Evolutionary conservation across 2,888 invertebrate genomes (phyloP).

Genomic region (Parnassius apollo): DNA sequence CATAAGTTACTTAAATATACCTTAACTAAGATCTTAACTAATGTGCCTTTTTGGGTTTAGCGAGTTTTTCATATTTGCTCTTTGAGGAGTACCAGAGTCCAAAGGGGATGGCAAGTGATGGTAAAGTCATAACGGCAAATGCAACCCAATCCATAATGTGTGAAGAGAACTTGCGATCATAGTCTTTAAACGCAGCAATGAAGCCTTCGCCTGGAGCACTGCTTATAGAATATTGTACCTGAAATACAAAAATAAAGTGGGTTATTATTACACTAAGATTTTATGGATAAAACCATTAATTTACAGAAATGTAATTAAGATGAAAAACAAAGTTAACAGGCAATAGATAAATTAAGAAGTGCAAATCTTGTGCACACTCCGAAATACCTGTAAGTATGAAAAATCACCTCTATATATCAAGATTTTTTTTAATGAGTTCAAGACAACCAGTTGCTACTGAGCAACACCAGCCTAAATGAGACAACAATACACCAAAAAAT

Average conservation of each 20-base stretch:
- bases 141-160: constrained; percentile 98
- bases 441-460: too few relatives aligned
- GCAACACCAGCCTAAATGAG: too few relatives aligned
- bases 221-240: constrained; percentile 86
- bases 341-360: too few relatives aligned
- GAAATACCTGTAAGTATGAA: too few relatives aligned
- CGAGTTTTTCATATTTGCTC: constrained; percentile 93
- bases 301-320: too few relatives aligned
- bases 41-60: constrained; percentile 86
- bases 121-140: constrained; percentile 97
- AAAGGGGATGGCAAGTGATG: constrained; percentile 96
- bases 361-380: too few relatives aligned
- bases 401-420: too few relatives aligned
- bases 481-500: too few relatives aligned
- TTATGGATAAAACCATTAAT: too few relatives aligned
- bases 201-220: constrained; percentile 98
- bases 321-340: too few relatives aligned
- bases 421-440: too few relatives aligned
- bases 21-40: constrained; percentile 40
- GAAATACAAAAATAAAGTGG: constrained; percentile 42
- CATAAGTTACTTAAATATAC: constrained; percentile 29
- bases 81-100: constrained; percentile 97
- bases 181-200: constrained; percentile 94
- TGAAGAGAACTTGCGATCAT: constrained; percentile 97
- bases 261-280: too few relatives aligned